Percentiles rank a stretch among this genome's conserved stretches.
phyloP scores from a whole-genome alignment of 2,888 invertebrate genomes.

The Rugalucina vietnamica region DNA sequence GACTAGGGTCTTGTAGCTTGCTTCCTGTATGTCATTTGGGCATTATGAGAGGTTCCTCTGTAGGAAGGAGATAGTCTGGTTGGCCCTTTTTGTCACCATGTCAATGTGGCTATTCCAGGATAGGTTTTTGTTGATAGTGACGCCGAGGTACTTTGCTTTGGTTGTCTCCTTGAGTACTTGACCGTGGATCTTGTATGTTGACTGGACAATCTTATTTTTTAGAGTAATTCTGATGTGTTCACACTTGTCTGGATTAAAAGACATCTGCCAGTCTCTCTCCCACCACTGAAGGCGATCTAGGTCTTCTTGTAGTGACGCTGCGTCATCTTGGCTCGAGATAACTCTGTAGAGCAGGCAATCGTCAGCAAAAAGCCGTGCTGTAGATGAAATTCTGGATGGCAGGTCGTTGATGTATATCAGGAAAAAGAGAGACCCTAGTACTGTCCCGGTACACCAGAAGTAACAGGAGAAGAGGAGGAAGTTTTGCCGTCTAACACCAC shows the following conservation, averaged over 20 bases:
- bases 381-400: not conserved
- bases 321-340: not conserved
- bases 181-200: no score
- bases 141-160: no score
- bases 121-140: no score
- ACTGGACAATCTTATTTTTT: no score
- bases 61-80: no score
- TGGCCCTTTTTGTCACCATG: no score
- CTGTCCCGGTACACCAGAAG: conserved; percentile 8
- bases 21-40: no score
- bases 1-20: no score
- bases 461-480: not conserved
- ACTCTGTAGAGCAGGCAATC: not conserved
- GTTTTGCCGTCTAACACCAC: conserved; percentile 42
- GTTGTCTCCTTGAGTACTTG: no score
- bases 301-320: not conserved
- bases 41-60: no score
- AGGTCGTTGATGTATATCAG: conserved; percentile 6
- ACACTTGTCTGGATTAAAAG: not conserved
- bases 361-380: not conserved
- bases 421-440: not conserved
- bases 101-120: no score
- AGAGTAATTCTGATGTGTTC: no score
- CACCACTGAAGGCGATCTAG: not conserved
- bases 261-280: not conserved